Evolutionary conservation across 2,113 vertebrate species (phyloP).

Genomic region (Hiodon alosoides): DNA sequence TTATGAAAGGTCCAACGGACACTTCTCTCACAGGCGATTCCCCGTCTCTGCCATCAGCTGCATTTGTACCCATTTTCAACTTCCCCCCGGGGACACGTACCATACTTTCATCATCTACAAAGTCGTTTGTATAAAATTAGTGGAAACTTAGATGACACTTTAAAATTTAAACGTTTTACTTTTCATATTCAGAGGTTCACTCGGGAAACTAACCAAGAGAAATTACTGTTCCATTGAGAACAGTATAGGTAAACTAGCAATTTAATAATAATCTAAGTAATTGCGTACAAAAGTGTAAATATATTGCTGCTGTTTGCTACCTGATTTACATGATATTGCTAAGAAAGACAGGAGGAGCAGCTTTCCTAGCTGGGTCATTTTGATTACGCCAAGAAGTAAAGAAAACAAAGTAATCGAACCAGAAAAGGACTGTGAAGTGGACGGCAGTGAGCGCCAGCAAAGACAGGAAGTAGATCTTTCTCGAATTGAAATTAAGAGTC

Average conservation of each 20-base stretch:
- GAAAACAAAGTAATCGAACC: too few species aligned
- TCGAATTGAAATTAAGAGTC: too few species aligned
- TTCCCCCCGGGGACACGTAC: slow-evolving; percentile 68
- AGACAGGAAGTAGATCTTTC: too few species aligned
- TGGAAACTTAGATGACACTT: not conserved
- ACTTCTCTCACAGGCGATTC: slow-evolving; percentile 65
- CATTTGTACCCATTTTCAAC: slow-evolving; percentile 71
- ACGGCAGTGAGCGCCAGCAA: too few species aligned
- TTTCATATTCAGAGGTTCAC: not conserved
- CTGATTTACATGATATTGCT: slow-evolving; percentile 4
- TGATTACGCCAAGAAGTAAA: too few species aligned
- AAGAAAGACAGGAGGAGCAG: not conserved
- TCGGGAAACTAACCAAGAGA: too few species aligned
- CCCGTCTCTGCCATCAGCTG: slow-evolving; percentile 60
- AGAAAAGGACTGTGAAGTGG: too few species aligned
- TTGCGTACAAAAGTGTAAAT: too few species aligned
- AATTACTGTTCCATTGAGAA: too few species aligned
- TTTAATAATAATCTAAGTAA: too few species aligned
- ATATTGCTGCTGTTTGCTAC: not conserved
- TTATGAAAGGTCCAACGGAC: slow-evolving; percentile 62
- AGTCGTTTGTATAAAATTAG: not conserved
- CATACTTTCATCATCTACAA: slow-evolving; percentile 47
- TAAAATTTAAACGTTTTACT: not conserved
- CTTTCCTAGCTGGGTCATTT: not conserved
- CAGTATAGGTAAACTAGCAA: too few species aligned